Conservation (phyloP, 1,140 invertebrate genomes). For the Drosophila kepulauana region DNA sequence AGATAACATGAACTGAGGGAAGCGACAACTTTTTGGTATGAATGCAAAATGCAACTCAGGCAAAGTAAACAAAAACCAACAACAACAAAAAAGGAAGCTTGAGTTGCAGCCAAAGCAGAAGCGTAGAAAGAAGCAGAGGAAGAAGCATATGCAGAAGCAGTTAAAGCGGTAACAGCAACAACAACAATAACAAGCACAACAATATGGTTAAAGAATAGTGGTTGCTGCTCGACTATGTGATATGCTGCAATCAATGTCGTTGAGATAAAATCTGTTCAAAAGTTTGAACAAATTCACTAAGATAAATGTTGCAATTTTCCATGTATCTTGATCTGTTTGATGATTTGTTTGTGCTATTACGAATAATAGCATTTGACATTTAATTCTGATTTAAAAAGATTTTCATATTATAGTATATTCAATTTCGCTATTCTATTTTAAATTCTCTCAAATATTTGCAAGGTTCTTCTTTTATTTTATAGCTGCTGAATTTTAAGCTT, state of each 20-base stretch:
- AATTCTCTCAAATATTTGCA: too few relatives aligned
- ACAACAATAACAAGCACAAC: constrained; percentile 15
- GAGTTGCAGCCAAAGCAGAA: not conserved
- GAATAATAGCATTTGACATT: too few relatives aligned
- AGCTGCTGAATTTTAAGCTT: too few relatives aligned
- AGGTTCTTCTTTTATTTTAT: too few relatives aligned
- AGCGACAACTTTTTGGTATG: constrained; percentile 13
- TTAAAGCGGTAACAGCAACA: not conserved
- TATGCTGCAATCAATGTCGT: not conserved
- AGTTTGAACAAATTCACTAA: not conserved
- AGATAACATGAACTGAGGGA: constrained; percentile 25
- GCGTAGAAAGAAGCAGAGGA: not conserved
- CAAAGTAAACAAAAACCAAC: constrained; percentile 15
- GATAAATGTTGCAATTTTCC: too few relatives aligned
- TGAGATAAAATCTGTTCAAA: not conserved
- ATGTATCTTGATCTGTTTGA: too few relatives aligned
- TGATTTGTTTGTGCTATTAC: too few relatives aligned
- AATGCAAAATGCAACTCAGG: constrained; percentile 20
- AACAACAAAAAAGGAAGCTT: constrained; percentile 1
- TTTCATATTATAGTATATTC: too few relatives aligned
- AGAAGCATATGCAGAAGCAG: not conserved
- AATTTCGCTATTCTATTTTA: too few relatives aligned
- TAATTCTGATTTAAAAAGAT: too few relatives aligned
- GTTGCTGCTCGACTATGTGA: not conserved
- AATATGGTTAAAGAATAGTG: not conserved